Evolutionary conservation across 2,113 vertebrate genomes (phyloP), one percentile per base, ranked within the genome.

Genomic region (Phasianus colchicus): DNA sequence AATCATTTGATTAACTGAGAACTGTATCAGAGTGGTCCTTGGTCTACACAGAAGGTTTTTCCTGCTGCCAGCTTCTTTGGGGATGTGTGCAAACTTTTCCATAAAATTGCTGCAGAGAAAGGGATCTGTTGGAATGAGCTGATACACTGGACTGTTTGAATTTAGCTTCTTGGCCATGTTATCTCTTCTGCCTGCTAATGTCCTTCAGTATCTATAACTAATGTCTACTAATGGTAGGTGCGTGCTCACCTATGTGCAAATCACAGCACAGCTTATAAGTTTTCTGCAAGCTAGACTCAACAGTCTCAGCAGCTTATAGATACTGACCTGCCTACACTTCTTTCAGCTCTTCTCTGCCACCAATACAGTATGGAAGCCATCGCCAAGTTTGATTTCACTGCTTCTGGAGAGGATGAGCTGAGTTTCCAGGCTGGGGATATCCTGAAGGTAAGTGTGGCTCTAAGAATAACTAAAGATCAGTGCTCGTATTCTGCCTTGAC

Each of bases 371-470:
- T 99, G 99, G 99, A 99, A 93, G 99, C 99, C 60, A 88, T 94
- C 0, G 99, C 98, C 92, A 99, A 98, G 89, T 99, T 98, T 57
- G 98, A 99, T 21, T 99, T 99, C 86, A 90, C 19, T 11, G 98
- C 98, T 32, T 98, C 98, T 1, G 98, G 97, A 6, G 98, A 99
- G 27, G 99, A 99, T 0, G 99, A 99, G 85, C 98, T 99, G 91
- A 99, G 98, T 96, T 99, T 99, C 96, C 98, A 96, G n/a, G 98
- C 98, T 82, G 98, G 98, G 11, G 99, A 99, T 38, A 57, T 98
- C 25, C 93, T 99, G 30, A 99, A 99, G 98, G 99, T 99, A 94
- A 90, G 98, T 21, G 8, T 11, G 45, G 60, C 11, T 21, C 11
- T 22, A 50, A 63, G 38, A 25, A 43, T 78, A 30, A 90, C 60